Evolutionary conservation across 2,797 vertebrate species (phyloP).

Genomic region (Coracias cyanogaster): DNA sequence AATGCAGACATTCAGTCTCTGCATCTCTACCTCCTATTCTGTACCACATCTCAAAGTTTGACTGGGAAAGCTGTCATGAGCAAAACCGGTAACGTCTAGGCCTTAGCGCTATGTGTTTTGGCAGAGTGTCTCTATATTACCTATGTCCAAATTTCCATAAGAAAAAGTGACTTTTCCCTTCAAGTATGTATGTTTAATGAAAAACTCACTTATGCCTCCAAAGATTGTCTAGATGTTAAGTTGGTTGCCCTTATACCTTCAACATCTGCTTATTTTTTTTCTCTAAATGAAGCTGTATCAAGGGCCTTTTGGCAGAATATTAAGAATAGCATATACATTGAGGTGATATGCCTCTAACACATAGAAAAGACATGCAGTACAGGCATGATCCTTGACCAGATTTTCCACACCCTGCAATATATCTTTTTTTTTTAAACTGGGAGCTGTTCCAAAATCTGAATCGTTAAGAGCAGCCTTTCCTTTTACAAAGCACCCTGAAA

Average conservation of each 20-base stretch:
- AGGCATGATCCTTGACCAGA: background rate
- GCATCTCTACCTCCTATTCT: background rate
- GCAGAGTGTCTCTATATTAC: background rate
- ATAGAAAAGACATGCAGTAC: background rate
- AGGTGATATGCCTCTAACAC: background rate
- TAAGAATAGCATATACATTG: background rate
- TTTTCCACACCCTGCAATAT: background rate
- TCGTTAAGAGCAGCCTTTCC: conserved; percentile 12
- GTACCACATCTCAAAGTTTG: background rate
- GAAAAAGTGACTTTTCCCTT: background rate
- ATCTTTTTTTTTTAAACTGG: background rate
- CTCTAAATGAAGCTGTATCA: background rate
- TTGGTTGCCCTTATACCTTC: background rate
- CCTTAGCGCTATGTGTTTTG: background rate
- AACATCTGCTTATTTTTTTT: background rate
- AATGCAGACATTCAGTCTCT: background rate
- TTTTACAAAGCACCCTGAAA: background rate
- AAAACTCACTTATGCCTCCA: background rate
- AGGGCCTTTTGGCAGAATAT: background rate
- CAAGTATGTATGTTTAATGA: background rate
- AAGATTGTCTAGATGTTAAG: background rate
- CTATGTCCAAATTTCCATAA: background rate
- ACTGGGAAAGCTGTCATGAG: background rate
- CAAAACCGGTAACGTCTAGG: background rate
- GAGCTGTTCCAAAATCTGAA: conserved; percentile 22